Conservation (phyloP, 2,797 vertebrate genomes). For the Xenopus petersii region DNA sequence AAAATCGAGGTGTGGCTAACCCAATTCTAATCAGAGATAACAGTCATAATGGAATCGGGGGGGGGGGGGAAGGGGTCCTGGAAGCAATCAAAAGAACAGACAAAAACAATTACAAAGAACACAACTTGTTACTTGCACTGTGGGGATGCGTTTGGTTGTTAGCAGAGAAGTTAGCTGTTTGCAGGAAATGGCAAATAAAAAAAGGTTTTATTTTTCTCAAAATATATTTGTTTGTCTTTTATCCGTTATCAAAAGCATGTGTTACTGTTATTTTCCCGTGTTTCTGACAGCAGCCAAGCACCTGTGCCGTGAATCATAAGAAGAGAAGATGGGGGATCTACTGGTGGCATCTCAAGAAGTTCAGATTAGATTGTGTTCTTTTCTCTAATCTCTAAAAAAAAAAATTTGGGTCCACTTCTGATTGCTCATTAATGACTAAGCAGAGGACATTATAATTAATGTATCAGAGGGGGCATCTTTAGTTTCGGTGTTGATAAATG, state of each 20-base stretch:
- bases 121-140: background rate
- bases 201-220: slow-evolving; percentile 24
- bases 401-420: too few relatives aligned
- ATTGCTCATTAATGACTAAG: too few relatives aligned
- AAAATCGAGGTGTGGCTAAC: background rate
- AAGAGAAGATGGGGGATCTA: too few relatives aligned
- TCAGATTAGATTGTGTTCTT: too few relatives aligned
- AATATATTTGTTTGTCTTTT: background rate
- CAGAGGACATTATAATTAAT: too few relatives aligned
- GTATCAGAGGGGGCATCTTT: too few relatives aligned
- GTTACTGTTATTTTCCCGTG: too few relatives aligned
- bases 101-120: background rate
- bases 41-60: background rate
- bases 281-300: too few relatives aligned
- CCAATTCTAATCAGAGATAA: background rate
- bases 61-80: background rate
- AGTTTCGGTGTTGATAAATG: too few relatives aligned
- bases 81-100: background rate
- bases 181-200: slow-evolving; percentile 17
- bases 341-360: too few relatives aligned
- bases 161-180: background rate
- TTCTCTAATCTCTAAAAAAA: too few relatives aligned
- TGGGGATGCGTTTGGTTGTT: background rate
- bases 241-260: background rate
- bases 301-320: too few relatives aligned